A percentile compares a stretch with the other conserved stretches of the same genome.
phyloP scores from a whole-genome alignment of 2,888 invertebrate genomes.

The Drosophila macrospina region DNA sequence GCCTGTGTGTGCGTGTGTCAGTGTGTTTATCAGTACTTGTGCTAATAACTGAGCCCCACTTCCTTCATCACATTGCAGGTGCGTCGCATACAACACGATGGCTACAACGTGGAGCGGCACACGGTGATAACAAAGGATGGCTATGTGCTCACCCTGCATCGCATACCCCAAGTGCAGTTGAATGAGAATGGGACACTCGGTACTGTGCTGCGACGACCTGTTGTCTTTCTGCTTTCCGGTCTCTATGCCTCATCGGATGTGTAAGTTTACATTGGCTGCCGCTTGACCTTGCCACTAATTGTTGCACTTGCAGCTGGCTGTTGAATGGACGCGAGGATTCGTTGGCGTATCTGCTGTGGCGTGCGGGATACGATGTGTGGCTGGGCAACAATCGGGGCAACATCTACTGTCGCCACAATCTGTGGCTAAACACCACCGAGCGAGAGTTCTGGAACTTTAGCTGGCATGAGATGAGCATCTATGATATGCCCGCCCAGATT shows the following conservation, averaged over 20 bases:
- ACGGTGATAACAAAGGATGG: constrained; percentile 86
- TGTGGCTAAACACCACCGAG: constrained; percentile 85
- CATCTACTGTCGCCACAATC: constrained; percentile 81
- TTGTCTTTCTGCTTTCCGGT: constrained; percentile 83
- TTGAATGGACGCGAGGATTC: constrained; percentile 83
- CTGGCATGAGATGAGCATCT: constrained; percentile 84
- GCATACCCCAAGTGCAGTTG: constrained; percentile 78
- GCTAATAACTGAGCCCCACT: constrained; percentile 22
- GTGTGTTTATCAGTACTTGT: constrained; percentile 47
- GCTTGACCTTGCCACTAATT: constrained; percentile 11
- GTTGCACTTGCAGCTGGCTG: constrained; percentile 69
- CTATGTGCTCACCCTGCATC: constrained; percentile 82
- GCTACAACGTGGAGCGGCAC: constrained; percentile 87
- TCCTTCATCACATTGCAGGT: constrained; percentile 70
- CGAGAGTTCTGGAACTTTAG: constrained; percentile 84
- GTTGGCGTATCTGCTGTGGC: constrained; percentile 83
- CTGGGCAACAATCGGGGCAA: constrained; percentile 84
- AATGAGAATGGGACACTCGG: constrained; percentile 51
- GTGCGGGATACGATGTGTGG: constrained; percentile 84
- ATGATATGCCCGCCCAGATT: constrained; percentile 84
- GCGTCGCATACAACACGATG: constrained; percentile 83
- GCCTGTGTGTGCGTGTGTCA: constrained; percentile 15
- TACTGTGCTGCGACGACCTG: constrained; percentile 75
- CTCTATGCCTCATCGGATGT: constrained; percentile 84
- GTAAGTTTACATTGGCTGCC: constrained; percentile 41